Conservation (phyloP, 2,113 vertebrate genomes). For the Regulus satrapa region DNA sequence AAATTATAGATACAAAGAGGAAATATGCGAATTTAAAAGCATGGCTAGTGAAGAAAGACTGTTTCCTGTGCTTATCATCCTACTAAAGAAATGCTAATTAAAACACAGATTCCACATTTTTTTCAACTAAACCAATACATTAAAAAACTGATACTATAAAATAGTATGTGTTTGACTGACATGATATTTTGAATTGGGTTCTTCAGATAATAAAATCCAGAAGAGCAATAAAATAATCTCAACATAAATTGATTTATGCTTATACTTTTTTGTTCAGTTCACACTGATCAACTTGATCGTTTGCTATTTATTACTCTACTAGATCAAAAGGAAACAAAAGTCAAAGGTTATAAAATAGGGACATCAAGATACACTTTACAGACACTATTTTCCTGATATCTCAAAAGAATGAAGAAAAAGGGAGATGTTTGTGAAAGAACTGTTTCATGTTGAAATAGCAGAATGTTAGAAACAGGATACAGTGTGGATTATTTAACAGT, state of each 20-base stretch:
- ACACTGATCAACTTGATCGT: neutral
- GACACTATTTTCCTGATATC: neutral
- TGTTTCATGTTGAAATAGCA: neutral
- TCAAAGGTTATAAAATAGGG: neutral
- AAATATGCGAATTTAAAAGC: neutral
- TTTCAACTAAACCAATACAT: neutral
- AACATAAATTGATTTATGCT: neutral
- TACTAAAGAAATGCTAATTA: neutral
- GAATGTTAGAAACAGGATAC: neutral
- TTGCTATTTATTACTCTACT: neutral
- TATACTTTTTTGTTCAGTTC: neutral
- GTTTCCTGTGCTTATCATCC: neutral
- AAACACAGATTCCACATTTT: neutral
- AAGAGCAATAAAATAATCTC: neutral
- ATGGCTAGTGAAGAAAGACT: neutral
- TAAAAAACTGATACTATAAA: neutral
- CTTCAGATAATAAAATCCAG: neutral
- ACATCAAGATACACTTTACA: neutral
- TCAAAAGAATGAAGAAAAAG: neutral
- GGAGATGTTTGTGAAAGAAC: neutral
- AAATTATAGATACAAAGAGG: neutral
- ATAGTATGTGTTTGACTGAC: neutral
- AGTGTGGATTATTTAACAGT: constrained; percentile 39
- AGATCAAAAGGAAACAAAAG: neutral
- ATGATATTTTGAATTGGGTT: neutral